phyloP scores from a whole-genome alignment of 2,113 vertebrate genomes.

The Pterocles burchelli region DNA sequence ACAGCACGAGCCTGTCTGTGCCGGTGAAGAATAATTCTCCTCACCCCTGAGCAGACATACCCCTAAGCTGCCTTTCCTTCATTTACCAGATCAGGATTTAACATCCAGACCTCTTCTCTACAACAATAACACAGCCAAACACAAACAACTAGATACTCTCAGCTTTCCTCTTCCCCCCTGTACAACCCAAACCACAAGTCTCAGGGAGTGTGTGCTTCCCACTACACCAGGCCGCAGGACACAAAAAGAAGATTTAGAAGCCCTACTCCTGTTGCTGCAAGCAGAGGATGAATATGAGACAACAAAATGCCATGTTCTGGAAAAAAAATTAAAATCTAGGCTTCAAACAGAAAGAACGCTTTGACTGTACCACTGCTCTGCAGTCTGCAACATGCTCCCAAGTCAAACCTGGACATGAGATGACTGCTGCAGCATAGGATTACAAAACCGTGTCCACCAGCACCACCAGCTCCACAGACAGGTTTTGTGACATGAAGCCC shows the following conservation, averaged over 20 bases:
- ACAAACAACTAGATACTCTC: not conserved
- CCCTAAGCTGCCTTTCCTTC: too few species aligned
- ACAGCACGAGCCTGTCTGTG: too few species aligned
- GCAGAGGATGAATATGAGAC: not conserved
- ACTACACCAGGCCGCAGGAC: not conserved
- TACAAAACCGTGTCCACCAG: not conserved
- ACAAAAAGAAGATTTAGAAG: not conserved
- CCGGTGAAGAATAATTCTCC: too few species aligned
- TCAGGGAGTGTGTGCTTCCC: accelerated
- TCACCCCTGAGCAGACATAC: too few species aligned
- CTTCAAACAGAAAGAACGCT: not conserved
- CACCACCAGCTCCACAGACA: not conserved
- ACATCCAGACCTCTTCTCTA: too few species aligned
- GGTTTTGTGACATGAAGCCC: not conserved
- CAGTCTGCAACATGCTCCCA: not conserved
- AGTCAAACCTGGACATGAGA: not conserved
- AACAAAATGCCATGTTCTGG: not conserved
- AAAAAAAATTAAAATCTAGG: not conserved
- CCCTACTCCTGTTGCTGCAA: not conserved
- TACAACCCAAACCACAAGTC: not conserved
- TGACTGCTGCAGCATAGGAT: not conserved
- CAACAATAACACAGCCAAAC: too few species aligned
- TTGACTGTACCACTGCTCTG: too few species aligned
- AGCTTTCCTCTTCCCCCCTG: not conserved
- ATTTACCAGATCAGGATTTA: too few species aligned